Conservation (phyloP, 2,113 vertebrate species). For the Neodon shergylaensis region DNA sequence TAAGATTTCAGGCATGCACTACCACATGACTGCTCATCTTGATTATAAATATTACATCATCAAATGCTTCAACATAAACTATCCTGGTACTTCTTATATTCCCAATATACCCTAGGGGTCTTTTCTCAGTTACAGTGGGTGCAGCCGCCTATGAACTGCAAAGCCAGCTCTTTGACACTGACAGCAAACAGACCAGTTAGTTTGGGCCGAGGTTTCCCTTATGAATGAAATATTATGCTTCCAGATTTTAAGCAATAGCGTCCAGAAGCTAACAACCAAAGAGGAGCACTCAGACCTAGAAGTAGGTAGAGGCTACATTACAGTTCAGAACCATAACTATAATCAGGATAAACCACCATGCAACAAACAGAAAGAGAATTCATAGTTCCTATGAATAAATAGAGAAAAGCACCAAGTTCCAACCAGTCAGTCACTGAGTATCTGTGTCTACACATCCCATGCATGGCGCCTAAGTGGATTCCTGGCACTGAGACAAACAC, state of each 20-base stretch:
- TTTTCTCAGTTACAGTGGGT: neutral
- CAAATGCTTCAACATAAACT: neutral
- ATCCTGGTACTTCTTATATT: neutral
- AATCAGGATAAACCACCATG: neutral
- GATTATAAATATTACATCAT: neutral
- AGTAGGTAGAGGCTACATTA: neutral
- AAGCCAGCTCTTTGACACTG: neutral
- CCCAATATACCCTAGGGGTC: neutral
- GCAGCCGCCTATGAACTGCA: neutral
- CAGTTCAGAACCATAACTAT: neutral
- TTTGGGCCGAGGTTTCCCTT: neutral
- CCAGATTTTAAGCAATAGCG: neutral
- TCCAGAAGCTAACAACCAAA: neutral
- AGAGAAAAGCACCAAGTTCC: neutral
- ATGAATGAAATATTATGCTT: neutral
- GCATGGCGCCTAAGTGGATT: neutral
- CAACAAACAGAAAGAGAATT: neutral
- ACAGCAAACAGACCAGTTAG: neutral
- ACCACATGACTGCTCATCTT: neutral
- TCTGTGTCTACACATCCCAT: neutral
- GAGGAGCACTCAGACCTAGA: neutral
- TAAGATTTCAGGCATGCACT: neutral
- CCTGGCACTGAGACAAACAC: neutral
- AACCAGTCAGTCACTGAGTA: neutral
- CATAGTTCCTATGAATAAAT: neutral